phyloP scores from a whole-genome alignment of 2,113 vertebrate species.

The Candoia aspera region DNA sequence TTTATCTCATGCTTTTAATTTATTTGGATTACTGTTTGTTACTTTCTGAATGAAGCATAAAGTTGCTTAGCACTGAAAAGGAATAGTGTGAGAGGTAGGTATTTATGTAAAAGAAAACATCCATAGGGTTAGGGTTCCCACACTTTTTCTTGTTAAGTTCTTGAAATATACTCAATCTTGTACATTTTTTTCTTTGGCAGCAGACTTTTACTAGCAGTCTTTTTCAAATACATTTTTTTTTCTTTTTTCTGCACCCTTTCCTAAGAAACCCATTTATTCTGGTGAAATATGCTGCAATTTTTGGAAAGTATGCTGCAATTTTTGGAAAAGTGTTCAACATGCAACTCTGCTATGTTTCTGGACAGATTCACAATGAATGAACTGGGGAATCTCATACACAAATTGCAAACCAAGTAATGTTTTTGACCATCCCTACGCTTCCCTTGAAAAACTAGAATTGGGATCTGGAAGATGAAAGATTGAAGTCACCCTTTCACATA shows the following conservation, averaged over 20 bases:
- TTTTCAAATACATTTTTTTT: background rate
- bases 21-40: background rate
- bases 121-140: background rate
- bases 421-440: background rate
- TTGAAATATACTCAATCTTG: background rate
- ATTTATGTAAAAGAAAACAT: background rate
- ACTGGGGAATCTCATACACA: background rate
- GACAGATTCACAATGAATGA: background rate
- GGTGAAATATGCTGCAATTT: too few relatives aligned
- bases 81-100: background rate
- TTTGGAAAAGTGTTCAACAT: background rate
- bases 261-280: background rate
- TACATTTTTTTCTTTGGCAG: background rate
- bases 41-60: background rate
- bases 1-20: background rate
- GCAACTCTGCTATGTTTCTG: background rate
- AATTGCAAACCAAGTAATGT: background rate
- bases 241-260: background rate
- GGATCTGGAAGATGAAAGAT: background rate
- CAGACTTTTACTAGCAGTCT: background rate
- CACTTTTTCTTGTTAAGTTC: background rate
- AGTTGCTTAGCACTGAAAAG: background rate
- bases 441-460: background rate
- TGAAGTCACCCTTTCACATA: background rate
- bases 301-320: background rate